Conservation (phyloP, 1,140 invertebrate species). For the Heterodera carotae region DNA sequence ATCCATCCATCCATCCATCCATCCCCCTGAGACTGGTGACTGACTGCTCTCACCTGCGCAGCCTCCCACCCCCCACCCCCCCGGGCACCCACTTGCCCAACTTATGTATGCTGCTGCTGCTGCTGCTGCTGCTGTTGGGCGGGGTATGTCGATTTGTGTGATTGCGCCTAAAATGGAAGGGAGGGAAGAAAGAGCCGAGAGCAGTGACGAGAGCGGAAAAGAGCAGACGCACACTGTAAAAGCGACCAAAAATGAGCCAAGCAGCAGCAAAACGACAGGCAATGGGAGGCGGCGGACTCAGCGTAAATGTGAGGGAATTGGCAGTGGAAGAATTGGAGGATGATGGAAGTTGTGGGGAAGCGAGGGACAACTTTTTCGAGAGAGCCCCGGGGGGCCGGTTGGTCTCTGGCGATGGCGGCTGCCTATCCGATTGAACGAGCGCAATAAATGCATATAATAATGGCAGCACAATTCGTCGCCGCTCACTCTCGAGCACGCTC, state of each 20-base stretch:
- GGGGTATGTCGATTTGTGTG: background rate
- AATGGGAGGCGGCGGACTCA: background rate
- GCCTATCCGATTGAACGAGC: background rate
- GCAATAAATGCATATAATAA: background rate
- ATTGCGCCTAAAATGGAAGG: background rate
- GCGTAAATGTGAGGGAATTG: background rate
- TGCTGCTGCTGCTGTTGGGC: background rate
- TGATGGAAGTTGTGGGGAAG: too few relatives aligned
- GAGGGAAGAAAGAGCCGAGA: background rate
- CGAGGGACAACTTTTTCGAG: background rate
- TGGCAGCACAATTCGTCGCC: background rate
- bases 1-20: too few relatives aligned
- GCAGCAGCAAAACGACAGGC: background rate
- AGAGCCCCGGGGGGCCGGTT: background rate
- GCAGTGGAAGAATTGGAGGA: background rate
- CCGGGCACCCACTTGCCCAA: too few relatives aligned
- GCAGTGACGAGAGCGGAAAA: background rate
- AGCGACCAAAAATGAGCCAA: background rate
- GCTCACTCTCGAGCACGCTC: background rate
- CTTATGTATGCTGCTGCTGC: background rate
- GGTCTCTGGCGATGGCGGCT: background rate
- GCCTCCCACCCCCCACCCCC: background rate
- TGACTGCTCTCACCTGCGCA: background rate
- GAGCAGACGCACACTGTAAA: conserved; percentile 2
- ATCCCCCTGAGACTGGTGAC: too few relatives aligned